Conservation (phyloP, 2,888 invertebrate genomes). For the Xestia ashworthii region DNA sequence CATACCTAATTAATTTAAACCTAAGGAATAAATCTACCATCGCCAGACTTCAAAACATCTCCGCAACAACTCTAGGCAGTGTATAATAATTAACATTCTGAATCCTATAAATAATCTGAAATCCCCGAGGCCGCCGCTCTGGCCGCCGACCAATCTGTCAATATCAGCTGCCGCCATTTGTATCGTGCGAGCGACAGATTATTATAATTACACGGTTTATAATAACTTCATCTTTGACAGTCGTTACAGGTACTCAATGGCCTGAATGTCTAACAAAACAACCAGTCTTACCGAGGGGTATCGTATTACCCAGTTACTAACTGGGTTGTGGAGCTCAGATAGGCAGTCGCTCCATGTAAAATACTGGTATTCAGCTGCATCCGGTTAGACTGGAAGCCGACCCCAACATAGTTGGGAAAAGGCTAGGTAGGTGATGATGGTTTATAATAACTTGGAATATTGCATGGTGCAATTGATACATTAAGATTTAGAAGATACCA, state of each 20-base stretch:
- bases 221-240: too few species aligned
- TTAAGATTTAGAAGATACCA: not conserved
- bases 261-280: too few species aligned
- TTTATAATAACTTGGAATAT: not conserved
- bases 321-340: too few species aligned
- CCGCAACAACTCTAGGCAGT: slow-evolving; percentile 7
- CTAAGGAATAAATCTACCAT: slow-evolving; percentile 3
- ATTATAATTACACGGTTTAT: slow-evolving; percentile 38
- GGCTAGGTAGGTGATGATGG: too few species aligned
- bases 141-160: slow-evolving; percentile 67
- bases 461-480: not conserved
- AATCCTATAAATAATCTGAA: slow-evolving; percentile 56
- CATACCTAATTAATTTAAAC: not conserved
- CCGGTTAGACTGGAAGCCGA: too few species aligned
- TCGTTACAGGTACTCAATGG: too few species aligned
- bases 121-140: slow-evolving; percentile 45
- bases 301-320: too few species aligned
- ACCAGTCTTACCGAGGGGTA: too few species aligned
- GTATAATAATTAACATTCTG: slow-evolving; percentile 43
- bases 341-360: too few species aligned
- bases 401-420: too few species aligned
- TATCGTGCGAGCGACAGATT: slow-evolving; percentile 23
- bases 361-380: too few species aligned
- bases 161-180: slow-evolving; percentile 57
- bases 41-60: slow-evolving; percentile 15